phyloP scores from a whole-genome alignment of 2,888 invertebrate species.

The Choristoneura rosaceana region DNA sequence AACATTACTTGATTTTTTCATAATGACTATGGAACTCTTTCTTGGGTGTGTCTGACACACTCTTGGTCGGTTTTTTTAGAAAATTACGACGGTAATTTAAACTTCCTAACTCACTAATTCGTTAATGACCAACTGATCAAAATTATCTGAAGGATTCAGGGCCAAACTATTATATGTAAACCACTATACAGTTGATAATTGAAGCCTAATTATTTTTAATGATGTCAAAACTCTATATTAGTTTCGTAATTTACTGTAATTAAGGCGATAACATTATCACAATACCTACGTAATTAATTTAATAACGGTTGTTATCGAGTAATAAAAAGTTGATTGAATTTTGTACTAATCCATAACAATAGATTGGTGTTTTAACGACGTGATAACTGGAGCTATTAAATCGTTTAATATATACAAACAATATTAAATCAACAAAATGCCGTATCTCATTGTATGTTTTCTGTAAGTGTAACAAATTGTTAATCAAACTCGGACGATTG shows the following conservation, averaged over 20 bases:
- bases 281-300: slow-evolving; percentile 9
- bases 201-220: slow-evolving; percentile 43
- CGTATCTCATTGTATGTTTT: not conserved
- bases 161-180: not conserved
- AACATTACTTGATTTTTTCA: too few relatives aligned
- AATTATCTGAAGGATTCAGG: not conserved
- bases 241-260: slow-evolving; percentile 30
- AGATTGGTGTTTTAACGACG: slow-evolving; percentile 21
- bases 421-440: not conserved
- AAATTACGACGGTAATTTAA: too few relatives aligned
- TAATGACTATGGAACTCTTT: too few relatives aligned
- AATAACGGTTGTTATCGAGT: slow-evolving; percentile 11
- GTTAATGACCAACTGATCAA: not conserved
- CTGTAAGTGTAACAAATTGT: not conserved
- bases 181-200: not conserved
- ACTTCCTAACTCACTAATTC: too few relatives aligned
- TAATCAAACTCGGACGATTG: not conserved
- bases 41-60: too few relatives aligned
- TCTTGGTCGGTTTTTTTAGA: too few relatives aligned
- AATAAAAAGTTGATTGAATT: slow-evolving; percentile 28
- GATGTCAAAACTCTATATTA: slow-evolving; percentile 41
- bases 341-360: slow-evolving; percentile 21
- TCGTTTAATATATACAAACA: slow-evolving; percentile 5
- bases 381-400: slow-evolving; percentile 14
- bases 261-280: slow-evolving; percentile 5